These are phyloP conservation scores for Dysmachus trigonus DNA, from an alignment of 2,888 invertebrate species.

Conservation along the genomic window DNA sequence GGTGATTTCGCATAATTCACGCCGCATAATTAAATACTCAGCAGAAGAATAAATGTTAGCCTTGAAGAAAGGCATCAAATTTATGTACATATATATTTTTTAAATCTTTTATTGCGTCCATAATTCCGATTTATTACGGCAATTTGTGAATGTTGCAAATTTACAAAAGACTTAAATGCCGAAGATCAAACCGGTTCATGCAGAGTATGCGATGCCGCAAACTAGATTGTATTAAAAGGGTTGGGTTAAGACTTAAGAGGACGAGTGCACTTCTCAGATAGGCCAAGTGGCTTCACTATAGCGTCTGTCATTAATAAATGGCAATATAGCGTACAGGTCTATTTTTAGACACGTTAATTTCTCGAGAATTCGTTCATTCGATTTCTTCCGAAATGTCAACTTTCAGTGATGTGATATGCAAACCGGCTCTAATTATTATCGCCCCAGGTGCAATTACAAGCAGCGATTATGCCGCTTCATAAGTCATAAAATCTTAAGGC, in stretches of 20 bases:
- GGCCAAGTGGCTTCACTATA: not conserved
- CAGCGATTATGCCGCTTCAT: not conserved
- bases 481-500: not conserved
- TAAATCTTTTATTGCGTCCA: not conserved
- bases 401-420: not conserved
- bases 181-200: not conserved
- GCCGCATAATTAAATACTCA: not conserved
- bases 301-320: not conserved
- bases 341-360: not conserved
- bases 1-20: not conserved
- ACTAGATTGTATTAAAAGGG: not conserved
- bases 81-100: not conserved
- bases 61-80: not conserved
- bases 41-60: not conserved
- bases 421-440: not conserved
- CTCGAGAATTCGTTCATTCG: not conserved
- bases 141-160: not conserved
- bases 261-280: not conserved
- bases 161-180: not conserved
- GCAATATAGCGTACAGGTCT: not conserved
- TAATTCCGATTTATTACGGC: not conserved
- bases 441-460: not conserved
- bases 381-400: not conserved
- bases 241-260: not conserved
- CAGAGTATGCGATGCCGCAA: not conserved